These are phyloP conservation scores for Sesamia inferens DNA, from an alignment of 2,888 invertebrate species.

Conservation along the genomic window DNA sequence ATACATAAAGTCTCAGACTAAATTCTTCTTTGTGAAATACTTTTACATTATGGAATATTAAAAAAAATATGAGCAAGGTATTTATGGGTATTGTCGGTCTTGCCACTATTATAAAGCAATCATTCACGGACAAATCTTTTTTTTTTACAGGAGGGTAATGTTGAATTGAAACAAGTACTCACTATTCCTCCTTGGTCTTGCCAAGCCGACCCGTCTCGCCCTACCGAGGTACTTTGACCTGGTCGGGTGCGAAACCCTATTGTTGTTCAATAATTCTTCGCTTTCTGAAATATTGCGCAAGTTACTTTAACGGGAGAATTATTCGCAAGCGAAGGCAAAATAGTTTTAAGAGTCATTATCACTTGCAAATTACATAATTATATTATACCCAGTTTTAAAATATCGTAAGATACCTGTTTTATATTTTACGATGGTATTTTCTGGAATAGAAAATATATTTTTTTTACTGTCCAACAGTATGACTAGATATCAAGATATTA, in stretches of 20 bases:
- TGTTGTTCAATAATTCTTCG: conserved; percentile 73
- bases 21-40: background rate
- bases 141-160: conserved; percentile 5
- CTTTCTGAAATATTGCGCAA: conserved; percentile 75
- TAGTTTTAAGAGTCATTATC: background rate
- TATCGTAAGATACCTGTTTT: conserved; percentile 36
- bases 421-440: conserved; percentile 21
- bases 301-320: conserved; percentile 4
- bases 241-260: conserved; percentile 65
- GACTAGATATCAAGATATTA: background rate
- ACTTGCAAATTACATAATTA: conserved; percentile 9
- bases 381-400: conserved; percentile 3
- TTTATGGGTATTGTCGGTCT: background rate
- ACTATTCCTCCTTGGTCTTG: conserved; percentile 80
- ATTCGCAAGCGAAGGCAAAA: conserved; percentile 29
- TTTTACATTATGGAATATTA: background rate
- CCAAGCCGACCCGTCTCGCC: conserved; percentile 81
- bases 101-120: background rate
- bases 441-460: conserved; percentile 3
- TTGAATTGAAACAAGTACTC: conserved; percentile 61
- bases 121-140: background rate
- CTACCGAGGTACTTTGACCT: conserved; percentile 83
- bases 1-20: background rate
- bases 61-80: background rate
- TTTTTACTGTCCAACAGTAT: background rate